phyloP scores from a whole-genome alignment of 2,113 vertebrate genomes.

The Cervus canadensis region DNA sequence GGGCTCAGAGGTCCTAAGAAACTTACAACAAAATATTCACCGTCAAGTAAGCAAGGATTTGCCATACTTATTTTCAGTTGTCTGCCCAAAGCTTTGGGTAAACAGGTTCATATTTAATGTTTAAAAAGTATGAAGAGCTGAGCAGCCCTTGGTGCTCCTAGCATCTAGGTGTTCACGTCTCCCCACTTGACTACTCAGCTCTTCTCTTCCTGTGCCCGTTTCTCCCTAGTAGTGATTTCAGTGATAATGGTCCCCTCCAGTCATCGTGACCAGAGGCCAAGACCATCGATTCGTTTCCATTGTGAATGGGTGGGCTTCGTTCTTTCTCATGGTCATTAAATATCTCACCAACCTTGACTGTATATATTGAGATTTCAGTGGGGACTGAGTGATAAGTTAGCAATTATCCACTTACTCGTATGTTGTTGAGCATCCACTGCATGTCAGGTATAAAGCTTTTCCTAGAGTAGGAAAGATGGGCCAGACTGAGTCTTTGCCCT shows the following conservation, averaged over 20 bases:
- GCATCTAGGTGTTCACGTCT: neutral
- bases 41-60: neutral
- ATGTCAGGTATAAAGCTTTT: neutral
- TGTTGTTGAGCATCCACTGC: neutral
- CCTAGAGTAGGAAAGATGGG: neutral
- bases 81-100: neutral
- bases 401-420: neutral
- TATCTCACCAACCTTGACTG: neutral
- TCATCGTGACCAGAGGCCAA: neutral
- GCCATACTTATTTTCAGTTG: neutral
- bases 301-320: neutral
- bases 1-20: neutral
- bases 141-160: neutral
- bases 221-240: neutral
- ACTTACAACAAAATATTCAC: neutral
- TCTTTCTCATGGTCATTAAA: neutral
- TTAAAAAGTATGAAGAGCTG: neutral
- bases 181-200: neutral
- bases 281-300: neutral
- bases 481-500: neutral
- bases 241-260: neutral
- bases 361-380: neutral
- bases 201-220: neutral
- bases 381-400: neutral
- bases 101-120: neutral